Evolutionary conservation across 2,113 vertebrate species (phyloP).

Genomic region (Megaceryle torquata): DNA sequence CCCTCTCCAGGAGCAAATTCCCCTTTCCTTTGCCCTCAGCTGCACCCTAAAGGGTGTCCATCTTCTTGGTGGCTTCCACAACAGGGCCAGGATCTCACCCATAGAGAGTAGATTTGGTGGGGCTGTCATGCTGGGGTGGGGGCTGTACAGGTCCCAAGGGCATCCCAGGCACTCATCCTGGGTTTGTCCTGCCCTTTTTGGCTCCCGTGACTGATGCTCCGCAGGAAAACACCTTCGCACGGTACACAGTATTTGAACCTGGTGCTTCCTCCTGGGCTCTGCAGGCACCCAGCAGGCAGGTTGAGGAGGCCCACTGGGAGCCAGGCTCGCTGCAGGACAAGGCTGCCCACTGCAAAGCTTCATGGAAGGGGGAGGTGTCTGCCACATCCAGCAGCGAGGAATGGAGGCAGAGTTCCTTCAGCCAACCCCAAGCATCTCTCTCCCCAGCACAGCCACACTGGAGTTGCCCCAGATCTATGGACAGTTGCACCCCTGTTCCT

Average conservation of each 20-base stretch:
- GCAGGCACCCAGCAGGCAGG: accelerated
- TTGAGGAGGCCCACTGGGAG: background rate
- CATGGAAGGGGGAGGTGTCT: accelerated
- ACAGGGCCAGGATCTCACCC: accelerated
- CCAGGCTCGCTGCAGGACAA: accelerated
- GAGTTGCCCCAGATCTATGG: background rate
- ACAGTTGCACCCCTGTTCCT: background rate
- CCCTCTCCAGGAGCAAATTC: background rate
- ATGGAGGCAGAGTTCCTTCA: background rate
- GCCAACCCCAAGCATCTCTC: background rate
- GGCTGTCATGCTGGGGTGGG: background rate
- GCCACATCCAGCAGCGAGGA: accelerated
- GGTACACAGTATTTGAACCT: no score
- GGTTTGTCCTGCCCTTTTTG: background rate
- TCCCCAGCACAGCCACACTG: background rate
- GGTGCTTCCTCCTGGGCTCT: background rate
- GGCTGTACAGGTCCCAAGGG: accelerated
- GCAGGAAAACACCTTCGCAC: accelerated
- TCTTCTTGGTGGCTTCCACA: background rate
- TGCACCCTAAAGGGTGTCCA: background rate
- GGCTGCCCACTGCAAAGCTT: background rate
- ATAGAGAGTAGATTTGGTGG: background rate
- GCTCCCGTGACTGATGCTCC: accelerated
- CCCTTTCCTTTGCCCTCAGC: background rate
- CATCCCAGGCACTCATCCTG: background rate